Evolutionary conservation across 2,797 vertebrate species (phyloP).

Genomic region (Apogon talboti): DNA sequence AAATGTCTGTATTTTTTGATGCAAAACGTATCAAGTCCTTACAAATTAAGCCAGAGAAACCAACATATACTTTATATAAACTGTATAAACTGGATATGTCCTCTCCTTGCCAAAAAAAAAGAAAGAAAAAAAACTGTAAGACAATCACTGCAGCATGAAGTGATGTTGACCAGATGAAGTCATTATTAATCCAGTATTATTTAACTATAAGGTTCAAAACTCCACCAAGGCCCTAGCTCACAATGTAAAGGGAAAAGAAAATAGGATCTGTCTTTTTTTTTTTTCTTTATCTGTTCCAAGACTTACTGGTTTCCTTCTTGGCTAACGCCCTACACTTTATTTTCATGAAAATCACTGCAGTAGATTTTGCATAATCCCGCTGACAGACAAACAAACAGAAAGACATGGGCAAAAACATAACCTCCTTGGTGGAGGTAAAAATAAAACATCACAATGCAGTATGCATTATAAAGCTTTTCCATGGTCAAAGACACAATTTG

Average conservation of each 20-base stretch:
- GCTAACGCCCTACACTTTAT: too few species aligned
- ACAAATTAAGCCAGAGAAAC: constrained; percentile 68
- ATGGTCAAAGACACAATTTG: constrained; percentile 54
- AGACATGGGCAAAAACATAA: too few species aligned
- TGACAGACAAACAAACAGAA: too few species aligned
- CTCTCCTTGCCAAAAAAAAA: constrained; percentile 36
- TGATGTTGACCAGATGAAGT: constrained; percentile 57
- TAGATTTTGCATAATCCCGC: too few species aligned
- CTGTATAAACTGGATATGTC: constrained; percentile 56
- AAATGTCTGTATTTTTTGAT: constrained; percentile 68
- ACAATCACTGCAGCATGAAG: constrained; percentile 65
- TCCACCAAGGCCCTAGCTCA: too few species aligned
- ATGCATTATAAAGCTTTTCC: constrained; percentile 76
- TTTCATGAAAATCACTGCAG: too few species aligned
- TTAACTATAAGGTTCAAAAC: too few species aligned
- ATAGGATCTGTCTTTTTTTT: too few species aligned
- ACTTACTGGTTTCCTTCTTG: background rate
- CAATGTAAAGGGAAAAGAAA: too few species aligned
- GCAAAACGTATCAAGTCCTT: constrained; percentile 73
- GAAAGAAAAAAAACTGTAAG: constrained; percentile 14
- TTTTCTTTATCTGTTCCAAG: too few species aligned
- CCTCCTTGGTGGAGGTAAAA: too few species aligned
- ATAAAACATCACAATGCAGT: constrained; percentile 71
- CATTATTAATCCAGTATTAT: background rate
- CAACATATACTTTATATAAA: constrained; percentile 36